phyloP scores from a whole-genome alignment of 2,113 vertebrate species.

The Chaetura pelagica region DNA sequence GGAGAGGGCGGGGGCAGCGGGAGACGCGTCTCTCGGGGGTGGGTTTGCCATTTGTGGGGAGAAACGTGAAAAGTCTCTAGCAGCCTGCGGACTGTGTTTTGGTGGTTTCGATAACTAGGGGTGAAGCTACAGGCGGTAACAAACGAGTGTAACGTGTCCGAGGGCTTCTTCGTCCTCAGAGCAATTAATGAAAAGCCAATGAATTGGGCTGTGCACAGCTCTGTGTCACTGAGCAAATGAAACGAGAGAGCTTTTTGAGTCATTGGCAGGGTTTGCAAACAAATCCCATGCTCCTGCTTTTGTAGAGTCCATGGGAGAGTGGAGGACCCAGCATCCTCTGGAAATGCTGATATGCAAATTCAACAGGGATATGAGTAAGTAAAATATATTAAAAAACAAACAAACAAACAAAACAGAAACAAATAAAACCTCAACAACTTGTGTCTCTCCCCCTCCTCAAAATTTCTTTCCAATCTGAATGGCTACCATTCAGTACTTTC shows the following conservation, averaged over 20 bases:
- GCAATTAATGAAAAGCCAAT: not conserved
- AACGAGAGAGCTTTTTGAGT: not conserved
- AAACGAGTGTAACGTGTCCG: not conserved
- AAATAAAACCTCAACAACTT: not conserved
- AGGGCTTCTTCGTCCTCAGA: not conserved
- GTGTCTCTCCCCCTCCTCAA: not conserved
- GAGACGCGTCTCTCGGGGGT: accelerated
- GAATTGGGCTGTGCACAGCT: not conserved
- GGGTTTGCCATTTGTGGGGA: accelerated
- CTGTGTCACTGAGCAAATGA: not conserved
- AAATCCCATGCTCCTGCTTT: not conserved
- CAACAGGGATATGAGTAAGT: not conserved
- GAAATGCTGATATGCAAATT: not conserved
- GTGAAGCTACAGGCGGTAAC: not conserved
- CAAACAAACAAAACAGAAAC: no score
- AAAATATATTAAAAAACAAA: not conserved
- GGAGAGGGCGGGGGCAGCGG: not conserved
- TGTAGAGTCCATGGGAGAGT: not conserved
- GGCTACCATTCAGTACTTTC: not conserved
- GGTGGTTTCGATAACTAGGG: not conserved
- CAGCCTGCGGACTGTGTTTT: not conserved
- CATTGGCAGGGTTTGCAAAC: accelerated
- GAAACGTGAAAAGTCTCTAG: not conserved
- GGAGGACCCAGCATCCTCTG: not conserved
- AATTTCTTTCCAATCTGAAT: not conserved